Evolutionary conservation across 2,797 vertebrate genomes (phyloP).

Genomic region (Spinus olivaceus): DNA sequence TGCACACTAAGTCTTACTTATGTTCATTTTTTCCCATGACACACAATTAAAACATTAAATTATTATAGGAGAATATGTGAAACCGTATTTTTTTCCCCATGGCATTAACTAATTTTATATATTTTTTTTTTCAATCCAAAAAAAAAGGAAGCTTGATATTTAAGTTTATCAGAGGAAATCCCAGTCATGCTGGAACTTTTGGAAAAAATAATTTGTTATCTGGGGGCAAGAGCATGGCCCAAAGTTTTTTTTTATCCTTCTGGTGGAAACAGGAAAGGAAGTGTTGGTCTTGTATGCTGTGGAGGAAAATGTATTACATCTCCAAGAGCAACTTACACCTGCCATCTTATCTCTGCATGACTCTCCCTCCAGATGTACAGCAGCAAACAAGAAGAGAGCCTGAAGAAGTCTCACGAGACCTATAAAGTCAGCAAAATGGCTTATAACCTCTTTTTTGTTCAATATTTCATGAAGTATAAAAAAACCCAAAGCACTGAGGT

Average conservation of each 20-base stretch:
- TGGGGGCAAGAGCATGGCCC: not conserved
- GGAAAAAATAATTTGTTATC: not conserved
- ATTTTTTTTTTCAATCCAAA: not conserved
- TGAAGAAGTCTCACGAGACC: conserved; percentile 25
- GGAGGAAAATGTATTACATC: not conserved
- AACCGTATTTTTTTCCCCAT: not conserved
- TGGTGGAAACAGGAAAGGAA: not conserved
- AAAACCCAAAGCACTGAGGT: not conserved
- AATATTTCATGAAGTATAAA: conserved; percentile 57
- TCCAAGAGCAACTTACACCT: conserved; percentile 31
- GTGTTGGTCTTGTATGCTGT: not conserved
- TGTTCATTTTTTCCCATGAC: not conserved
- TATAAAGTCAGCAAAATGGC: conserved; percentile 54
- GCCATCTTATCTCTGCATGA: conserved; percentile 39
- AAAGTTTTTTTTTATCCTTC: not conserved
- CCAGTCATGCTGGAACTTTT: not conserved
- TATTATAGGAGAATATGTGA: not conserved
- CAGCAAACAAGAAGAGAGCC: conserved; percentile 42
- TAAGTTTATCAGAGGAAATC: not conserved
- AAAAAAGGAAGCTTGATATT: not conserved
- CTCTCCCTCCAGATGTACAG: conserved; percentile 45
- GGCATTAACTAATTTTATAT: not conserved
- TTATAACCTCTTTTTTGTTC: conserved; percentile 57
- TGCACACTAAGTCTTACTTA: not conserved
- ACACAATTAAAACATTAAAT: not conserved